These are phyloP conservation scores for roundworm (Caenorhabditis elegans) DNA, from an alignment of 1,140 invertebrate genomes.

Conservation along the genomic window WBcel235 BX284606.5:16142001-16142500, in stretches of 20 bases:
- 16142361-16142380: background rate
- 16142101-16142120: background rate
- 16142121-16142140: slow-evolving; percentile 30
- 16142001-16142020: no score
- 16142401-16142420: background rate
- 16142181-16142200: slow-evolving; percentile 24
- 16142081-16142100: background rate
- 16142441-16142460: slow-evolving; percentile 2
- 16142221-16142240: slow-evolving; percentile 29
- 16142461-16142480: background rate
- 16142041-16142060: slow-evolving; percentile 10
- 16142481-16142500: background rate
- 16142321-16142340: slow-evolving; percentile 7
- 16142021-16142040: no score
- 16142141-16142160: background rate
- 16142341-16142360: background rate
- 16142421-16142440: slow-evolving; percentile 4
- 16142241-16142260: slow-evolving; percentile 31
- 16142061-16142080: background rate
- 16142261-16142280: slow-evolving; percentile 33
- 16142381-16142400: background rate
- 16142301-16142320: slow-evolving; percentile 31
- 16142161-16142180: slow-evolving; percentile 6
- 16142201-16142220: slow-evolving; percentile 36
- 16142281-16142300: slow-evolving; percentile 37